phyloP scores from a whole-genome alignment of 2,797 vertebrate species.

The Eremophila alpestris region DNA sequence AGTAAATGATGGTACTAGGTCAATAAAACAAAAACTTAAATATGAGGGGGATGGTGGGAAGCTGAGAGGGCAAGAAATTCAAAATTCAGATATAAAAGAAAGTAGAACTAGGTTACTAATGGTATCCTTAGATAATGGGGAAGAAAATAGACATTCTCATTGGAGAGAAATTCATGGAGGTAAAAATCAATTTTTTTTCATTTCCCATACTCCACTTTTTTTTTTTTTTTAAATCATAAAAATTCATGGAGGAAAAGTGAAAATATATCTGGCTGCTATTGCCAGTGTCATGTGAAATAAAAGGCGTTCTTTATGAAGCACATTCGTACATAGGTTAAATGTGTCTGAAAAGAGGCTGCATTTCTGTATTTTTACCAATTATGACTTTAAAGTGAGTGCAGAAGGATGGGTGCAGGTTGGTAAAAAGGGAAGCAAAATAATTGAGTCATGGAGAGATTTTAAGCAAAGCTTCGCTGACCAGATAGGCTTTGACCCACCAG shows the following conservation, averaged over 20 bases:
- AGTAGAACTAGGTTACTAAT: neutral
- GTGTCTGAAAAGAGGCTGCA: neutral
- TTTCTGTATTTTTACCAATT: neutral
- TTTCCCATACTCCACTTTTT: neutral
- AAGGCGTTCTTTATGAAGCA: neutral
- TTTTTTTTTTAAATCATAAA: neutral
- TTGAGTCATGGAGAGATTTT: neutral
- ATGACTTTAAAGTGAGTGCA: neutral
- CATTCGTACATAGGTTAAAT: neutral
- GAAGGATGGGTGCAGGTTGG: neutral
- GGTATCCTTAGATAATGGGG: neutral
- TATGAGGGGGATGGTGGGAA: neutral
- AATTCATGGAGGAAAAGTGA: neutral
- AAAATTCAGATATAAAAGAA: neutral
- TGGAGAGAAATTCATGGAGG: neutral
- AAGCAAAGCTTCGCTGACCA: neutral
- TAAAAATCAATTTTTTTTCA: neutral
- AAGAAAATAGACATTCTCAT: neutral
- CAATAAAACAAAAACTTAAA: neutral
- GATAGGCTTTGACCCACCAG: neutral
- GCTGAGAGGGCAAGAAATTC: rapidly evolving
- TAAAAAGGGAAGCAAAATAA: neutral
- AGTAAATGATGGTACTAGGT: neutral
- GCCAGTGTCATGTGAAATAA: neutral
- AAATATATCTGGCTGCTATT: neutral